A percentile compares a stretch with the other conserved stretches of the same genome.
phyloP scores from a whole-genome alignment of 2,113 vertebrate species.

The Anguilla rostrata region DNA sequence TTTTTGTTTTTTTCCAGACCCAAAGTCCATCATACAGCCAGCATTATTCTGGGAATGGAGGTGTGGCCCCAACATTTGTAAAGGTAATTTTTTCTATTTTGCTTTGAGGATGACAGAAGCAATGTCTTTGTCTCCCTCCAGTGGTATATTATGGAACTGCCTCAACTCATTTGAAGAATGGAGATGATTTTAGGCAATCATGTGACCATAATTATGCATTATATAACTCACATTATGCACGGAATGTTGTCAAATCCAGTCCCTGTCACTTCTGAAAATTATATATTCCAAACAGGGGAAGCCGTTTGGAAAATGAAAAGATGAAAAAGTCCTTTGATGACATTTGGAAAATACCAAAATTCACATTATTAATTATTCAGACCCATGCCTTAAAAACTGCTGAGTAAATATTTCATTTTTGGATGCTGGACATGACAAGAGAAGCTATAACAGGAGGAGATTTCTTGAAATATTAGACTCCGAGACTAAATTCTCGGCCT shows the following conservation, averaged over 20 bases:
- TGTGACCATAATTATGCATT: not conserved
- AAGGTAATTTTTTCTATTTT: constrained; percentile 56
- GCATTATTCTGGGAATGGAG: constrained; percentile 54
- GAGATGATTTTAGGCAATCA: not conserved
- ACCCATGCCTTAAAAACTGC: not conserved
- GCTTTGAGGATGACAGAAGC: not conserved
- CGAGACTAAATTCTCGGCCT: not conserved
- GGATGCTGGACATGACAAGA: not conserved
- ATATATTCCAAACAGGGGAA: not conserved
- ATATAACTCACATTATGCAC: not conserved
- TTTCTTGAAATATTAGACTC: not conserved
- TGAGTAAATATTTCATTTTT: not conserved
- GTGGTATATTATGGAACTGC: constrained; percentile 15
- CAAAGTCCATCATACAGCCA: constrained; percentile 59
- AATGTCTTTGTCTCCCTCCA: not conserved
- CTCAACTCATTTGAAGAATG: not conserved
- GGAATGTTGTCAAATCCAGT: not conserved
- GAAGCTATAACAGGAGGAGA: not conserved
- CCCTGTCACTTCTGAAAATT: not conserved
- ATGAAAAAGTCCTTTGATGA: not conserved
- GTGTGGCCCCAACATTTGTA: constrained; percentile 65
- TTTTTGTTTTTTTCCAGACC: constrained; percentile 40
- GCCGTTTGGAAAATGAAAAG: not conserved
- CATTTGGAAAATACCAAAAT: not conserved
- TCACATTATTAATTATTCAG: not conserved